phyloP scores from a whole-genome alignment of 2,113 vertebrate genomes.

The Desmodus rotundus region DNA sequence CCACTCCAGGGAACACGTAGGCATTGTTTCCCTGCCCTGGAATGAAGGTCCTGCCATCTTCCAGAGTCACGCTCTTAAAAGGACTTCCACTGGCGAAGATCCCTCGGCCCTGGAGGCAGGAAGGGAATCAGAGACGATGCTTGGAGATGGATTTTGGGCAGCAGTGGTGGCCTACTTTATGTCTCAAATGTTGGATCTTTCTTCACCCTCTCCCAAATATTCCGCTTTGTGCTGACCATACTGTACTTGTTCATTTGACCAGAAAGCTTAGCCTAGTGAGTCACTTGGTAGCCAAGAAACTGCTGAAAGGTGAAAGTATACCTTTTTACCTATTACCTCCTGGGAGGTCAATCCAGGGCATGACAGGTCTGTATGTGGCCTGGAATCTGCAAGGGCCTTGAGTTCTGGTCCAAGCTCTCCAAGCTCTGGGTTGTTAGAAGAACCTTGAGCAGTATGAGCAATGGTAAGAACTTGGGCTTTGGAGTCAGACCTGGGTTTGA shows the following conservation, averaged over 20 bases:
- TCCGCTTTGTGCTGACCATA: not conserved
- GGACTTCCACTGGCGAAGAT: constrained; percentile 98
- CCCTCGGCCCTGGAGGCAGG: constrained; percentile 87
- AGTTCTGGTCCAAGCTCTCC: not conserved
- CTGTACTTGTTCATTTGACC: not conserved
- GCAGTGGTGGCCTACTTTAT: not conserved
- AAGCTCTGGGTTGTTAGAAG: not conserved
- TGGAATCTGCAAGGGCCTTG: not conserved
- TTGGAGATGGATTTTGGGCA: not conserved
- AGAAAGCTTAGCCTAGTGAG: not conserved
- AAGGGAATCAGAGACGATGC: constrained; percentile 34
- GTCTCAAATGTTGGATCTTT: not conserved
- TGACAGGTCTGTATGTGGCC: not conserved
- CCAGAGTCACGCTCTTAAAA: constrained; percentile 90
- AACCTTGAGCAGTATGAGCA: not conserved
- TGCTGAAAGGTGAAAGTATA: not conserved
- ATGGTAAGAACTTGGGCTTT: not conserved
- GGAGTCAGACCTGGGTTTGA: not conserved
- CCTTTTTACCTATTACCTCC: not conserved
- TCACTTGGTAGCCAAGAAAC: not conserved
- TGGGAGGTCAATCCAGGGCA: not conserved
- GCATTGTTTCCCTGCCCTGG: constrained; percentile 98
- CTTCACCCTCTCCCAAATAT: not conserved
- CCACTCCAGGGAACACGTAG: constrained; percentile 96
- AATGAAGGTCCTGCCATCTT: constrained; percentile 90